These are phyloP conservation scores for Lottia gigantea DNA, from an alignment of 2,888 invertebrate genomes.

Conservation along the genomic window DNA sequence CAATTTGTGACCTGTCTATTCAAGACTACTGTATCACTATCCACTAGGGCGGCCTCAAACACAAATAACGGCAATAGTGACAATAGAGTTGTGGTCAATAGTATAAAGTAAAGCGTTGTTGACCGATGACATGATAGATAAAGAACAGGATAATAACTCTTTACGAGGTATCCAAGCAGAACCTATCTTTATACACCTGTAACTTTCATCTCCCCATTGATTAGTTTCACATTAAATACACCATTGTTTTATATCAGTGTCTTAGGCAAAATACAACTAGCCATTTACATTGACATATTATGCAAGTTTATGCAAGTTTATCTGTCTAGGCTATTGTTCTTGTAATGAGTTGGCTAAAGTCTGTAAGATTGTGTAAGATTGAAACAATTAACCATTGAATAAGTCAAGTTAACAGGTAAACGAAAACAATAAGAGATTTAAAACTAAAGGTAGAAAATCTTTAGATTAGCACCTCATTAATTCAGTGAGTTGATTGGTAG, in stretches of 20 bases:
- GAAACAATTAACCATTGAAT: conserved; percentile 8
- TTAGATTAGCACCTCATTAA: conserved; percentile 10
- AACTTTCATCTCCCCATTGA: background rate
- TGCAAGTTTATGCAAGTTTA: conserved; percentile 11
- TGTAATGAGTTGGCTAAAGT: conserved; percentile 9
- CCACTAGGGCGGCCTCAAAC: conserved; percentile 8
- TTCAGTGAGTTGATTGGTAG: background rate
- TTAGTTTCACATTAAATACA: conserved; percentile 5
- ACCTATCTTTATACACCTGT: conserved; percentile 10
- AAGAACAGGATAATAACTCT: conserved; percentile 10
- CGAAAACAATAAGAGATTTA: conserved; percentile 7
- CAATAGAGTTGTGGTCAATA: conserved; percentile 3
- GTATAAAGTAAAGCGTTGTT: conserved; percentile 10
- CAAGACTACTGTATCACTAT: conserved; percentile 9
- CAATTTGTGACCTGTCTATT: conserved; percentile 1
- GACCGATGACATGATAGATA: conserved; percentile 10
- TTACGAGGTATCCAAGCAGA: conserved; percentile 10
- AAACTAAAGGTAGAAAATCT: background rate
- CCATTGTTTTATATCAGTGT: conserved; percentile 10
- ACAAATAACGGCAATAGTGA: conserved; percentile 11
- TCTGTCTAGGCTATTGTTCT: conserved; percentile 8
- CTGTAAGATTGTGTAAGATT: conserved; percentile 9
- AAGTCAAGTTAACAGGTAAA: conserved; percentile 3
- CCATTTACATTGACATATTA: conserved; percentile 9
- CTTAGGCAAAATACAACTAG: conserved; percentile 9